These are phyloP conservation scores for Tokudaia tokunoshimensis DNA, from an alignment of 2,797 vertebrate genomes.

Conservation along the genomic window DNA sequence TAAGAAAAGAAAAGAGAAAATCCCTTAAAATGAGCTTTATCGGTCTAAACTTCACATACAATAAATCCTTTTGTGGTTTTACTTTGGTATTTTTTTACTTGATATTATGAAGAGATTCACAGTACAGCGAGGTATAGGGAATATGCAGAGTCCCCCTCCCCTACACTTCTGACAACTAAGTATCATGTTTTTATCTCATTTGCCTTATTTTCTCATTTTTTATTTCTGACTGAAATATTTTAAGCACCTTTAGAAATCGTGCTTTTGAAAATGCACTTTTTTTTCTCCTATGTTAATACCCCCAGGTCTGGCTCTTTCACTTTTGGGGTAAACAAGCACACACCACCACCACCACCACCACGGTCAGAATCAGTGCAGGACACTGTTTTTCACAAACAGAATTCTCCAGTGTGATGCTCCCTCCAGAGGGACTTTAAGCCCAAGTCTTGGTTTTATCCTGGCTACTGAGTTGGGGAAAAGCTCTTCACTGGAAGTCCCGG, in stretches of 20 bases:
- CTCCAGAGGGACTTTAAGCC: not conserved
- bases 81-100: not conserved
- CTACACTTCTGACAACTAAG: not conserved
- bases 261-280: not conserved
- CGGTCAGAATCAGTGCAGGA: not conserved
- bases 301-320: not conserved
- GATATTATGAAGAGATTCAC: not conserved
- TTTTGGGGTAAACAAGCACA: not conserved
- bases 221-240: conserved; percentile 49
- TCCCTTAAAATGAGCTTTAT: not conserved
- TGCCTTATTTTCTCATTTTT: conserved; percentile 3
- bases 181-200: not conserved
- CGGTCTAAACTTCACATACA: not conserved
- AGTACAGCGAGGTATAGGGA: not conserved
- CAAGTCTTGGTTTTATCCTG: not conserved
- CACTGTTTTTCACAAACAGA: not conserved
- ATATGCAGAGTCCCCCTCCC: no score
- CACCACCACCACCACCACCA: not conserved
- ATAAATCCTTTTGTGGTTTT: not conserved
- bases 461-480: not conserved
- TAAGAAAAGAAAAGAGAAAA: not conserved
- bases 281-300: not conserved
- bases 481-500: not conserved
- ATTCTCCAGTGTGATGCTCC: not conserved
- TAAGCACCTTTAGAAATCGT: not conserved